Evolutionary conservation across 2,113 vertebrate species (phyloP).

Genomic region (Boulengeromyrus knoepffleri): DNA sequence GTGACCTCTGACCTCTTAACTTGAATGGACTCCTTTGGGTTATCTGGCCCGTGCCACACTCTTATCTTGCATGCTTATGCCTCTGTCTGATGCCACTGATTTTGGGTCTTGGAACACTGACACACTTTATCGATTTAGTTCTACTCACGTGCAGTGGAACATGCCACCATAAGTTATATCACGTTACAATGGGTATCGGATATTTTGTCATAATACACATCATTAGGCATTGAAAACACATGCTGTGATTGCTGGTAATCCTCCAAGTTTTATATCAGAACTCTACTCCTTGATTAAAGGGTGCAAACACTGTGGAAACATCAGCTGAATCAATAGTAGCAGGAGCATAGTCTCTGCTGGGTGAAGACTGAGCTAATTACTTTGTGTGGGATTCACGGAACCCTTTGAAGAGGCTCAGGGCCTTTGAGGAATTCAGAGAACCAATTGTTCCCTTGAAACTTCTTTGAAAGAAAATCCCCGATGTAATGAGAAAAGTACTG

Average conservation of each 20-base stretch:
- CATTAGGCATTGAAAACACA: not conserved
- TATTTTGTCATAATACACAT: not conserved
- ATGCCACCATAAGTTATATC: not conserved
- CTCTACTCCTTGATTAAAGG: not conserved
- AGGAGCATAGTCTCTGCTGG: not conserved
- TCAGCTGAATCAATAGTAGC: not conserved
- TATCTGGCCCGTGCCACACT: not conserved
- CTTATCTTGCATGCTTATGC: not conserved
- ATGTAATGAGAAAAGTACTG: conserved; percentile 4
- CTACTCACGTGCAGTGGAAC: not conserved
- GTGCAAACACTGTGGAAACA: not conserved
- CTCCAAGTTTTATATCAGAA: not conserved
- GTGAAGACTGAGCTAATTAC: conserved; percentile 2
- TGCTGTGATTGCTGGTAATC: not conserved
- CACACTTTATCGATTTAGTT: not conserved
- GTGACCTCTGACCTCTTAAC: not conserved
- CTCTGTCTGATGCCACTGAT: not conserved
- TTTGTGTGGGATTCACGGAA: not conserved
- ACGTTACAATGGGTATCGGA: not conserved
- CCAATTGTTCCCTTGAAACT: conserved; percentile 9
- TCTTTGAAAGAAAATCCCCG: conserved; percentile 3
- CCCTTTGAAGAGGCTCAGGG: not conserved
- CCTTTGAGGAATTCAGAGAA: conserved; percentile 6
- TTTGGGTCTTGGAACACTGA: not conserved
- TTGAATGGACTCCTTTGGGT: not conserved